Evolutionary conservation across 2,888 invertebrate species (phyloP).

Genomic region (Limnephilus marmoratus): DNA sequence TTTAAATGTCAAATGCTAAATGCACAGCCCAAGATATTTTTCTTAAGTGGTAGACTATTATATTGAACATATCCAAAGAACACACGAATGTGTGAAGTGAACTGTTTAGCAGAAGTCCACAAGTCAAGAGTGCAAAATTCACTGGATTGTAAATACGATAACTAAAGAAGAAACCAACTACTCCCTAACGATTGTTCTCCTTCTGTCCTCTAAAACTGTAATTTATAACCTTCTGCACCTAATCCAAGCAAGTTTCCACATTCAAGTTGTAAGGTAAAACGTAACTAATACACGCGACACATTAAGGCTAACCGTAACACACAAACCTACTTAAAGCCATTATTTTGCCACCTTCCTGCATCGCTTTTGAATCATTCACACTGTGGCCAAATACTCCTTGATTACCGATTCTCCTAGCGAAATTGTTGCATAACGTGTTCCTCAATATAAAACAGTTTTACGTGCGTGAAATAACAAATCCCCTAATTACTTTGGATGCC

Average conservation of each 20-base stretch:
- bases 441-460: slow-evolving; percentile 39
- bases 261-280: neutral
- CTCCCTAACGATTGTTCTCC: neutral
- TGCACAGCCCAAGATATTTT: too few relatives aligned
- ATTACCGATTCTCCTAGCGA: slow-evolving; percentile 9
- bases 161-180: neutral
- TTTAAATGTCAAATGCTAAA: too few relatives aligned
- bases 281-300: slow-evolving; percentile 15
- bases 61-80: too few relatives aligned
- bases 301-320: slow-evolving; percentile 30
- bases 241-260: neutral
- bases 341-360: slow-evolving; percentile 39
- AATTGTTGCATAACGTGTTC: slow-evolving; percentile 16
- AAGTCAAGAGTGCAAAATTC: too few relatives aligned
- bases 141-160: neutral
- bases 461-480: slow-evolving; percentile 25
- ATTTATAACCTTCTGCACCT: neutral
- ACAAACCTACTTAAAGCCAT: slow-evolving; percentile 32
- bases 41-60: too few relatives aligned
- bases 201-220: neutral
- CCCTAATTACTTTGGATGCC: slow-evolving; percentile 12
- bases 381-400: slow-evolving; percentile 8
- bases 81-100: too few relatives aligned
- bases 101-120: too few relatives aligned
- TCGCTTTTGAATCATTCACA: slow-evolving; percentile 9